Evolutionary conservation across 2,888 invertebrate species (phyloP).

Genomic region (Volucella inanis): DNA sequence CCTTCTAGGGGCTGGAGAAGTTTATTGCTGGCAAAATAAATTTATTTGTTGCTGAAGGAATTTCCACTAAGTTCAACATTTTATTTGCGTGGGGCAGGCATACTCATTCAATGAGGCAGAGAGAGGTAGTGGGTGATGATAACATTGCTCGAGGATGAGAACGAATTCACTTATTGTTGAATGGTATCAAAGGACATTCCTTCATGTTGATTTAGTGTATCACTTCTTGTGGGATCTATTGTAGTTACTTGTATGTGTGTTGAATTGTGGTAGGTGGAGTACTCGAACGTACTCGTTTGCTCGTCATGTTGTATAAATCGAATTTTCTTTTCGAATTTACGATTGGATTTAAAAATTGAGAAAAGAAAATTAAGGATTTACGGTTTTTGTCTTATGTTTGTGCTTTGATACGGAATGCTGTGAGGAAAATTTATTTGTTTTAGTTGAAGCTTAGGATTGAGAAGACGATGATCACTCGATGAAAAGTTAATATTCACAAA

Average conservation of each 20-base stretch:
- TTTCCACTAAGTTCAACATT: constrained; percentile 27
- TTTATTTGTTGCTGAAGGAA: constrained; percentile 44
- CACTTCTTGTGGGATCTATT: background rate
- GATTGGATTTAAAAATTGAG: constrained; percentile 7
- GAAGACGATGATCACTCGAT: too few species aligned
- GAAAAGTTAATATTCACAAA: too few species aligned
- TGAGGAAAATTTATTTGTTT: background rate
- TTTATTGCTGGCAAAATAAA: constrained; percentile 53
- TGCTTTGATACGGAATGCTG: background rate
- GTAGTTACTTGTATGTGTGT: background rate
- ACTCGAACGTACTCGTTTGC: background rate
- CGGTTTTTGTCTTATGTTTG: background rate
- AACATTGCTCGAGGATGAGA: background rate
- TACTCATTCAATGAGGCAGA: background rate
- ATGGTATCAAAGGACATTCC: constrained; percentile 35
- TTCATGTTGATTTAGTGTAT: constrained; percentile 53
- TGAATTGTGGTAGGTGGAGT: background rate
- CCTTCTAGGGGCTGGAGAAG: background rate
- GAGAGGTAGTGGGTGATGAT: background rate
- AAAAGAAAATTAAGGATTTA: background rate
- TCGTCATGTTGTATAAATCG: constrained; percentile 38
- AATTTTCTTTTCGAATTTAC: constrained; percentile 34
- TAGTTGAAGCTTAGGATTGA: too few species aligned
- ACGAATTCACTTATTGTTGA: constrained; percentile 22
- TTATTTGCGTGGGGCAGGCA: constrained; percentile 10